Base-by-base conservation (phyloP, 2,797 vertebrate species). In the Eidolon dupreanum region DNA sequence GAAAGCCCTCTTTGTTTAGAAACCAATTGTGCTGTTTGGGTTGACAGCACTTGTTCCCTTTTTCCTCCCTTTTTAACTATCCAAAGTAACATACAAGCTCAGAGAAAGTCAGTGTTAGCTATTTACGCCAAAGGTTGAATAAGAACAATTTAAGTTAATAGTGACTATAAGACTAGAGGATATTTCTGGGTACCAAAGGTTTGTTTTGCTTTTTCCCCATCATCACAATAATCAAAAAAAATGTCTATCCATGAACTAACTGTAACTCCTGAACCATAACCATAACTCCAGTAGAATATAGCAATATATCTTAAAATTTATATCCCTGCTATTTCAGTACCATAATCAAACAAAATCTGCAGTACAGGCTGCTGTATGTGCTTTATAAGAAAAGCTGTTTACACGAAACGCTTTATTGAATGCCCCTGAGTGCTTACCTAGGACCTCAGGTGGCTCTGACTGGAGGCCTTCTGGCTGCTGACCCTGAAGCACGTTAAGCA, bases 391-490 rank as follows among this genome's bases (percentile, higher is more conserved):
- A 68, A 90, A 61, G 63, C 5, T 31, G 22, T 61, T 81, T 53
- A n/a, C 12, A 66, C 15, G 15, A 90, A 85, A 46, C 31, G 13
- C 6, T 85, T 90, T n/a, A 46, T 10, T 79, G n/a, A 36, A 51
- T 24, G 20, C 51, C 10, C 22, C 61, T 22, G 22, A 88, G 51
- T 11, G 66, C 98, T 99, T 98, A 99, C 99, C 99, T 96, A 99
- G 98, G 74, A 99, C 99, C 97, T 99, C 99, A 11, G 99, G 99
- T 71, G 99, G 99, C 97, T 99, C 99, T 16, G 99, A 99, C 66
- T 99, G 99, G 81, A 99, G 99, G 61, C 99, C 99, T 98, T 99
- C 99, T 3, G 99, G 99, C 95, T 99, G 99, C 96, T 99, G 99
- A 61, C 99, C 99, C 98, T 99, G 99, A 87, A 99, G 99, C 97